Base-by-base conservation (phyloP, 2,797 vertebrate species). In the Acanthurus lineatus region DNA sequence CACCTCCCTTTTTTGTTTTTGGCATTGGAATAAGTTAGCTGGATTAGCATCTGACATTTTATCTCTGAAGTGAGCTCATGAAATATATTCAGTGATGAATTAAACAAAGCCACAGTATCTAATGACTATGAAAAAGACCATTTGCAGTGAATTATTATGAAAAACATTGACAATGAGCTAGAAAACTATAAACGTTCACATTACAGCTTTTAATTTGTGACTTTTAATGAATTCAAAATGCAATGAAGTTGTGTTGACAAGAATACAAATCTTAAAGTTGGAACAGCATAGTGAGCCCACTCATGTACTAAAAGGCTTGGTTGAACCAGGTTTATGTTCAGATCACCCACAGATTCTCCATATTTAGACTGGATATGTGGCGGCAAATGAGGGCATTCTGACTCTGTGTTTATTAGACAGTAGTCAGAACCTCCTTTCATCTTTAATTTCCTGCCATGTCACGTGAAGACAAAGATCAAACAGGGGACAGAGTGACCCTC, bases 371-470 rank as follows among this genome's bases (percentile, higher is more conserved):
- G 76, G 86, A 93, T 82, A 79, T 72, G 73, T 77, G 76, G 64
- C 71, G 74, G 82, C 84, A 92, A 93, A 92, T 90, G 90, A 92
- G 90, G 90, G 72, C 72, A 71, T 88, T 90, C 84, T 84, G 82
- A 83, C 89, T 84, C 73, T 75, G 77, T 92, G 93, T 93, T 95
- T 91, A 93, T 94, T 92, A 93, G 93, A 95, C 94, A 93, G 93
- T 92, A 92, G 92, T 93, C 85, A 57, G 73, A 91, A 86, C 83
- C 88, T 87, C 92, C 93, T 95, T 95, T 95, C 93, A 92, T 95
- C 93, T 94, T 93, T 93, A 92, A 95, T 95, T 96, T 96, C 95
- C 95, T 95, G 95, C 91, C 79, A 69, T 94, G 94, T 87, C 92
- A 92, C 94, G 91, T 89, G 85, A 91, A 93, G 91, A 89, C 89